Conservation (phyloP, 2,888 invertebrate genomes). For the Nebria salina region DNA sequence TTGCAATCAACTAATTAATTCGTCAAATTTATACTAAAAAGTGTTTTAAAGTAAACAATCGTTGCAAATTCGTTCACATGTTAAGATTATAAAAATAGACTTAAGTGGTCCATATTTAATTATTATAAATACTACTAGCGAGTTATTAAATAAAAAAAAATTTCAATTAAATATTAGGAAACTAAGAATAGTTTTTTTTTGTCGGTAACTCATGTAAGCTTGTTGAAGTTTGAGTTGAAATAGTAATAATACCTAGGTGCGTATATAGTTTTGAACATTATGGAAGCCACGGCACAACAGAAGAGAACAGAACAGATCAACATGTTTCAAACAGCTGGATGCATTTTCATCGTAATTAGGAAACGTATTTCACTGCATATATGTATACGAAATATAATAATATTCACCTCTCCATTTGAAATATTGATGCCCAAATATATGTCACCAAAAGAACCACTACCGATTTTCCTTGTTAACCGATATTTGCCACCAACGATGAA, state of each 20-base stretch:
- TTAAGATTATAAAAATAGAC: too few relatives aligned
- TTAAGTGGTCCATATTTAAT: too few relatives aligned
- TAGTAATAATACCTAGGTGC: not conserved
- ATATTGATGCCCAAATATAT: slow-evolving; percentile 96
- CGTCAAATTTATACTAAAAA: not conserved
- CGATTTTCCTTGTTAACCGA: slow-evolving; percentile 95
- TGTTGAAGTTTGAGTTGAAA: not conserved
- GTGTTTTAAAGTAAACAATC: too few relatives aligned
- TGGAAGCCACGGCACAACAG: slow-evolving; percentile 25
- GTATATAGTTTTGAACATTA: slow-evolving; percentile 14
- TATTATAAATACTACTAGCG: too few relatives aligned
- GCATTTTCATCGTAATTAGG: not conserved
- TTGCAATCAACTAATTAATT: not conserved
- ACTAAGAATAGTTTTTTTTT: too few relatives aligned
- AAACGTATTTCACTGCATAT: slow-evolving; percentile 7
- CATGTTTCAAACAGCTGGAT: slow-evolving; percentile 41
- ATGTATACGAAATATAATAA: slow-evolving; percentile 13
- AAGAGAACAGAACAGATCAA: slow-evolving; percentile 8
- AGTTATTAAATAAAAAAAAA: too few relatives aligned
- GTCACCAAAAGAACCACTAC: slow-evolving; percentile 99
- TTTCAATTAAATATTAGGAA: not conserved
- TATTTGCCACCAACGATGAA: slow-evolving; percentile 92
- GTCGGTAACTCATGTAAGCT: not conserved
- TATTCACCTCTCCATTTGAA: slow-evolving; percentile 85
- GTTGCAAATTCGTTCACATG: too few relatives aligned